These are phyloP conservation scores for Babylonia areolata DNA, from an alignment of 1,140 invertebrate species.

Conservation along the genomic window DNA sequence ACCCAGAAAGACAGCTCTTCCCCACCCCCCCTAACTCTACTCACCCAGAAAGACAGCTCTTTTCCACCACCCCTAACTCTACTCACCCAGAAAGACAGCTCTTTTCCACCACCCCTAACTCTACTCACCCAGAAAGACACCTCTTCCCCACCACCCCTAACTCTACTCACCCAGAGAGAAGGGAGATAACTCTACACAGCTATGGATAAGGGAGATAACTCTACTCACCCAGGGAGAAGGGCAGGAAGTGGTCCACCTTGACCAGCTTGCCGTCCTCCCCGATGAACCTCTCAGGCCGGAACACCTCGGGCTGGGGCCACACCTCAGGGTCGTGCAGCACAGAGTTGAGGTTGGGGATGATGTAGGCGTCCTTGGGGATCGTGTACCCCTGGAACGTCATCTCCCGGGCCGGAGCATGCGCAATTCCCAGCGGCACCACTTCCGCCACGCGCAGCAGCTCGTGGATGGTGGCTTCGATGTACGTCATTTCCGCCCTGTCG, in stretches of 20 bases:
- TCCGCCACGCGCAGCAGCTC: conserved; percentile 46
- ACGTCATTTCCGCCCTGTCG: conserved; percentile 44
- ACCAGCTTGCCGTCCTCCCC: conserved; percentile 47
- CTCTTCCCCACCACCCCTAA: too few relatives aligned
- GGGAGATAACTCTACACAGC: too few relatives aligned
- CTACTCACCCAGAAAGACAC: too few relatives aligned
- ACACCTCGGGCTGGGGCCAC: conserved; percentile 84
- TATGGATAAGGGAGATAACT: too few relatives aligned
- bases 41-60: too few relatives aligned
- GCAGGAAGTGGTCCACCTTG: conserved; percentile 42
- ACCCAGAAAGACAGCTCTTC: too few relatives aligned
- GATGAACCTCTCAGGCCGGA: conserved; percentile 82
- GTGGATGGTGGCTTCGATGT: conserved; percentile 44
- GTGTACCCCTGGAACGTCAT: conserved; percentile 59
- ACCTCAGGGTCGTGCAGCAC: conserved; percentile 63
- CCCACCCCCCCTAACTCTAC: too few relatives aligned
- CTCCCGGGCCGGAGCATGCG: conserved; percentile 59
- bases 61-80: too few relatives aligned
- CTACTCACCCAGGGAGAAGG: too few relatives aligned
- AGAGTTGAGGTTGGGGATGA: conserved; percentile 66
- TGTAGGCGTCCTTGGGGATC: conserved; percentile 63
- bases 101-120: too few relatives aligned
- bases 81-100: too few relatives aligned
- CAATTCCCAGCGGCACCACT: conserved; percentile 67
- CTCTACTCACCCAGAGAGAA: too few relatives aligned